These are phyloP conservation scores for Drosophila anceps DNA, from an alignment of 2,888 invertebrate species.

Conservation along the genomic window DNA sequence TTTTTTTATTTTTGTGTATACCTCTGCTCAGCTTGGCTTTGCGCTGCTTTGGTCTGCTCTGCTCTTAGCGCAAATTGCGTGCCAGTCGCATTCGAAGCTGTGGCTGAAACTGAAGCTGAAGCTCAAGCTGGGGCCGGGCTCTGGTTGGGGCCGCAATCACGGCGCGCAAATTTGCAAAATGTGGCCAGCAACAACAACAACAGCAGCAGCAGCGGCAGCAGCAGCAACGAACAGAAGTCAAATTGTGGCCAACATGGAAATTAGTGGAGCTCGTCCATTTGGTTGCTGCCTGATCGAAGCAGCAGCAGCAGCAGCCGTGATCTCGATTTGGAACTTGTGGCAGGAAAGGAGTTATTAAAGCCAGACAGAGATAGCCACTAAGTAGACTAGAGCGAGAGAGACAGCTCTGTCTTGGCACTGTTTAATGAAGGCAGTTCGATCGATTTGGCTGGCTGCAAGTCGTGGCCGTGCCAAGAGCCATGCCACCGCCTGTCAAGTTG, in stretches of 20 bases:
- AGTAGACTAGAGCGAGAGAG: neutral
- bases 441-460: constrained; percentile 76
- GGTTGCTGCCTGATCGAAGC: constrained; percentile 50
- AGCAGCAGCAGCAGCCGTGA: constrained; percentile 46
- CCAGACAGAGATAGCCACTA: constrained; percentile 39
- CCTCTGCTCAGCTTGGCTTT: neutral
- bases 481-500: constrained; percentile 69
- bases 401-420: constrained; percentile 37
- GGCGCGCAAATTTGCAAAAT: constrained; percentile 71
- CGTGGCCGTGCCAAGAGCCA: constrained; percentile 66
- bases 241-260: constrained; percentile 82
- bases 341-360: constrained; percentile 81
- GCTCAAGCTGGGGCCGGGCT: constrained; percentile 5
- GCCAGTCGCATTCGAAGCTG: constrained; percentile 34
- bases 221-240: constrained; percentile 72
- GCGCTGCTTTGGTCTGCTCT: constrained; percentile 1
- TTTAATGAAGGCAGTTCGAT: constrained; percentile 80
- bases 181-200: constrained; percentile 38
- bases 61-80: constrained; percentile 69
- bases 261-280: constrained; percentile 74
- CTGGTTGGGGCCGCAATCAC: constrained; percentile 64
- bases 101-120: constrained; percentile 3
- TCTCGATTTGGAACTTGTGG: constrained; percentile 48
- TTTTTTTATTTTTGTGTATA: neutral
- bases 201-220: constrained; percentile 21